These are phyloP conservation scores for Pegea sp. DNA, from an alignment of 23 tunicate genomes.

Conservation along the genomic window DNA sequence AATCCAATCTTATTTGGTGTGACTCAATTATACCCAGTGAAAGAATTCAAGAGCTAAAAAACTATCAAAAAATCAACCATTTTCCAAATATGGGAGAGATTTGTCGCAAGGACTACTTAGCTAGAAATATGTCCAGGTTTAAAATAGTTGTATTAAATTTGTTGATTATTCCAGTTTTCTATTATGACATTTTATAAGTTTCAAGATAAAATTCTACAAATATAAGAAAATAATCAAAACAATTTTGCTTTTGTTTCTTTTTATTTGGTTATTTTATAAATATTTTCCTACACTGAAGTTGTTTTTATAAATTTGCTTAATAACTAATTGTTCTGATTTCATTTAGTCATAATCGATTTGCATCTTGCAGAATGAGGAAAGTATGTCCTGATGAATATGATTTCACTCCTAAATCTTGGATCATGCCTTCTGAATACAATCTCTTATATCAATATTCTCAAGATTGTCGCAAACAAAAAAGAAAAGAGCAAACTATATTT, in stretches of 20 bases:
- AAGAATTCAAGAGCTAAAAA: conserved; percentile 36
- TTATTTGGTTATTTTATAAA: not conserved
- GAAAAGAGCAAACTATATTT: conserved; percentile 16
- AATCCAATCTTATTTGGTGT: conserved; percentile 44
- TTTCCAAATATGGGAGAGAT: conserved; percentile 84
- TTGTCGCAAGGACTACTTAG: conserved; percentile 62
- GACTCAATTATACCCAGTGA: conserved; percentile 52
- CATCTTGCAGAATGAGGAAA: conserved; percentile 31
- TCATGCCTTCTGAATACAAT: conserved; percentile 62
- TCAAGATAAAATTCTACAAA: too few relatives aligned
- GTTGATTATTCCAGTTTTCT: too few relatives aligned
- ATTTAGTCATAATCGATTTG: not conserved
- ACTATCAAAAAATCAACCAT: conserved; percentile 63
- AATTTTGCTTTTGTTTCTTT: too few relatives aligned
- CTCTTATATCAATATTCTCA: conserved; percentile 19
- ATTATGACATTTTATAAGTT: too few relatives aligned
- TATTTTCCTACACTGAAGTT: not conserved
- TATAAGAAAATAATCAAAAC: too few relatives aligned
- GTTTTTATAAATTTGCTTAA: not conserved
- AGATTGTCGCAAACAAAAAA: conserved; percentile 24
- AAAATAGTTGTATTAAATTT: not conserved
- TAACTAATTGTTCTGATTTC: too few relatives aligned
- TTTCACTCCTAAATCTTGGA: conserved; percentile 61
- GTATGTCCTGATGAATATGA: conserved; percentile 41
- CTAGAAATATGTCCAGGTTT: conserved; percentile 79